Base-by-base conservation (phyloP, 2,113 vertebrate species). In the Zosterops borbonicus region DNA sequence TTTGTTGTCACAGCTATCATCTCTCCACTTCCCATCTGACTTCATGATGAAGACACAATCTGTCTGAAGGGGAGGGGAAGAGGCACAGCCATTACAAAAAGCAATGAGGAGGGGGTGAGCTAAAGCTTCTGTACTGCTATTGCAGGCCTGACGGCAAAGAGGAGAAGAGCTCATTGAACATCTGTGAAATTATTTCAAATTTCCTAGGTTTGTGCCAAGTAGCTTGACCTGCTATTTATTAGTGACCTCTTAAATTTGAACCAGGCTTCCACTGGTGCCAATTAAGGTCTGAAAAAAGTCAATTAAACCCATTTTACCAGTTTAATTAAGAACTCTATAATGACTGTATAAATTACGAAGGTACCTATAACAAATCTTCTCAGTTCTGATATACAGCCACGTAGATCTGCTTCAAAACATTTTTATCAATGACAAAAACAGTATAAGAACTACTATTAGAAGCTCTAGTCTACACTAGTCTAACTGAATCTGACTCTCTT, bases 1-100 rank as follows among this genome's bases (percentile, higher is more conserved):
- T 12, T 65, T 28, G 0, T 89, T 79, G 73, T 97, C 97, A 96
- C 99, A 99, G 52, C 95, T 92, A 5, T 98, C 97, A 33, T 99
- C 98, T 88, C 96, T 98, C 99, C 99, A 99, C 28, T 82, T 37
- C 55, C 99, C 98, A 12, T 90, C 95, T 29, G 86, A 31, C 22
- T 94, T 97, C 58, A 91, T 49, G 90, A 98, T 96, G 33, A 97
- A 71, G 46, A 98, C 98, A 74, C 99, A 99, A 68, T 99, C 98
- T 81, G 84, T 98, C 44, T 79, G 89, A 39, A 76, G 56, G 55
- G 83, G 9, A 89, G 31, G 12, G 16, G 49, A 87, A 75, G 28
- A 68, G 6, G 60, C 31, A 64, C 6, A 47, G 39, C 4, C 11
- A 12, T 90, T 59, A 84, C 17, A 47, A 75, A 82, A 74, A 25